Evolutionary conservation across 1,140 invertebrate species (phyloP).

Genomic region (Lepidotrigona ventralis): DNA sequence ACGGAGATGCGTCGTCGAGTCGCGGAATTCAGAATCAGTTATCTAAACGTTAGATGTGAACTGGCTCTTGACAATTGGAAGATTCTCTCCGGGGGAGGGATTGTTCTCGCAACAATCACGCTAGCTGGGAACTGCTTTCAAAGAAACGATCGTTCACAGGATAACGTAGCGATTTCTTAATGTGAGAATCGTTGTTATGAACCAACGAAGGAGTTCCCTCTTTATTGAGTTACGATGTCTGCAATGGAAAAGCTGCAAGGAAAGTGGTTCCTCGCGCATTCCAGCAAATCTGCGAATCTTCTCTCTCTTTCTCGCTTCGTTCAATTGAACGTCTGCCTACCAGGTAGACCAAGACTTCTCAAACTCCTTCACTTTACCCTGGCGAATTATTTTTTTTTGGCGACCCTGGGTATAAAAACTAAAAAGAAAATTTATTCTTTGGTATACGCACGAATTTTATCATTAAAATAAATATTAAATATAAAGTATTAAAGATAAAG

Average conservation of each 20-base stretch:
- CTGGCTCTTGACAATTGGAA: slow-evolving; percentile 50
- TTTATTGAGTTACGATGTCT: not conserved
- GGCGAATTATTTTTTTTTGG: too few relatives aligned
- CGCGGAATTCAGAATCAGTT: slow-evolving; percentile 18
- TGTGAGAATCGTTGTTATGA: slow-evolving; percentile 33
- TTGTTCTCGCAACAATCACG: slow-evolving; percentile 31
- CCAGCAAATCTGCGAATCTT: not conserved
- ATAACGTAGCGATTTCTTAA: slow-evolving; percentile 33
- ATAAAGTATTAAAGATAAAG: too few relatives aligned
- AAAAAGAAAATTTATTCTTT: too few relatives aligned
- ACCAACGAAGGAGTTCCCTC: not conserved
- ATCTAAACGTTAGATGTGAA: slow-evolving; percentile 46
- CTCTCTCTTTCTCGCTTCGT: not conserved
- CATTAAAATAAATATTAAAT: too few relatives aligned
- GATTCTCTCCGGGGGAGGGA: slow-evolving; percentile 9
- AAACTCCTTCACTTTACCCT: not conserved
- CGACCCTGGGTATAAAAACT: too few relatives aligned
- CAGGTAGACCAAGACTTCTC: too few relatives aligned
- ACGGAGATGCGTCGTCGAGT: not conserved
- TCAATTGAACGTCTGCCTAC: not conserved
- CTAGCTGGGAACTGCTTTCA: slow-evolving; percentile 22
- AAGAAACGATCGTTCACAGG: slow-evolving; percentile 31
- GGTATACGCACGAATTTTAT: too few relatives aligned
- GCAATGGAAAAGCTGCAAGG: not conserved
- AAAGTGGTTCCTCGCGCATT: not conserved